phyloP scores from a whole-genome alignment of 1,140 invertebrate genomes.

The Drosophila parvula region DNA sequence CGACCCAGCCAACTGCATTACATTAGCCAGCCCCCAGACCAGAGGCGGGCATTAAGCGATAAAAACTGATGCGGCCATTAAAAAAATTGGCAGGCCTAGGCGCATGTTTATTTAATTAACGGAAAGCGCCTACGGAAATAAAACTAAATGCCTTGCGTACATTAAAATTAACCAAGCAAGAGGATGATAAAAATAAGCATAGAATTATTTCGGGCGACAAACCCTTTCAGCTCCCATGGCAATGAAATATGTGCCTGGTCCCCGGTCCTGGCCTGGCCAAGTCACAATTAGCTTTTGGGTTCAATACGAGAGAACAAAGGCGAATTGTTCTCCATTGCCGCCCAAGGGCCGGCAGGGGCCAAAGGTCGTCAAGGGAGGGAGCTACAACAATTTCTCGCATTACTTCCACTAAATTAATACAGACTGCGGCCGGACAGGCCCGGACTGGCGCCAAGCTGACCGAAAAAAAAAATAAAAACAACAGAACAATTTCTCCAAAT shows the following conservation, averaged over 20 bases:
- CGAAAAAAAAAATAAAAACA: slow-evolving; percentile 29
- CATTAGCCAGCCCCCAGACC: slow-evolving; percentile 37
- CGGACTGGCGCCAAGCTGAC: slow-evolving; percentile 62
- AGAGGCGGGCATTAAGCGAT: slow-evolving; percentile 60
- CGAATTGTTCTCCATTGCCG: slow-evolving; percentile 18
- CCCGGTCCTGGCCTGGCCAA: slow-evolving; percentile 21
- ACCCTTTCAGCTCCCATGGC: slow-evolving; percentile 52
- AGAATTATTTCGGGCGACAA: slow-evolving; percentile 39
- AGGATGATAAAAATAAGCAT: slow-evolving; percentile 68
- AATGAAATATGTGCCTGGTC: slow-evolving; percentile 39
- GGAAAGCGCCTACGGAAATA: slow-evolving; percentile 53
- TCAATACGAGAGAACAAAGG: slow-evolving; percentile 51
- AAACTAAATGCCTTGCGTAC: slow-evolving; percentile 63
- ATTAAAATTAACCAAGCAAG: slow-evolving; percentile 76
- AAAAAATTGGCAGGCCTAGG: slow-evolving; percentile 45
- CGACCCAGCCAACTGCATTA: slow-evolving; percentile 37
- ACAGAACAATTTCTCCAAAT: slow-evolving; percentile 32
- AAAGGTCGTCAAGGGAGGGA: slow-evolving; percentile 14
- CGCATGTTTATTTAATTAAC: slow-evolving; percentile 75
- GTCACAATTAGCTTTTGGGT: slow-evolving; percentile 60
- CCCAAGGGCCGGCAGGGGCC: background rate
- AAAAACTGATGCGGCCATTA: slow-evolving; percentile 72
- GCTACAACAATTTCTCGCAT: slow-evolving; percentile 80
- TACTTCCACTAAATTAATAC: slow-evolving; percentile 83
- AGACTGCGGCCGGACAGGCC: slow-evolving; percentile 71